phyloP scores from a whole-genome alignment of 2,888 invertebrate genomes.

The Autographa pulchrina region DNA sequence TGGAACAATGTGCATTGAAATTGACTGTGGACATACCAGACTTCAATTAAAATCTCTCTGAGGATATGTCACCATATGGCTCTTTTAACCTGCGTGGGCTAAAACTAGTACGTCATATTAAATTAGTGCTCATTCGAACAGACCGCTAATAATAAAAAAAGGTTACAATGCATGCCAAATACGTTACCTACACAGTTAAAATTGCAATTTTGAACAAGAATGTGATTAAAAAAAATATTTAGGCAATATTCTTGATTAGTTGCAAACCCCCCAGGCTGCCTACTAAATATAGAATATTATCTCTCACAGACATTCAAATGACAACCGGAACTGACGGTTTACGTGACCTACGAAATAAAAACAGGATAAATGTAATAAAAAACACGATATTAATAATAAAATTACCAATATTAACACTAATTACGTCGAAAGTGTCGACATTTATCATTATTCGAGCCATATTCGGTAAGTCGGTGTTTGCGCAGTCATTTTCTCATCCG shows the following conservation, averaged over 20 bases:
- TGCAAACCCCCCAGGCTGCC: neutral
- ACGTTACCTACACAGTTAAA: neutral
- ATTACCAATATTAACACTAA: slow-evolving; percentile 32
- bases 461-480: slow-evolving; percentile 18
- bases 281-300: too few species aligned
- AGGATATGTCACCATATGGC: slow-evolving; percentile 22
- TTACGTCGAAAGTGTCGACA: slow-evolving; percentile 29
- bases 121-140: slow-evolving; percentile 10
- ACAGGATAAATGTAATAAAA: slow-evolving; percentile 18
- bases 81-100: slow-evolving; percentile 49
- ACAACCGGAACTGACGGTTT: neutral
- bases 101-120: slow-evolving; percentile 16
- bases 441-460: slow-evolving; percentile 33
- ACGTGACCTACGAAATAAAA: neutral
- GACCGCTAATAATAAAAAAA: neutral
- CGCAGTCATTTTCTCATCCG: slow-evolving; percentile 49
- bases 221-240: neutral
- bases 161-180: neutral
- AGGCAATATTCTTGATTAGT: neutral
- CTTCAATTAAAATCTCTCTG: slow-evolving; percentile 21
- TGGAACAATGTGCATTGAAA: slow-evolving; percentile 11
- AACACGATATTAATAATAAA: slow-evolving; percentile 22
- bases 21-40: neutral
- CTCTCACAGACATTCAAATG: neutral
- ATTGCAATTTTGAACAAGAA: too few species aligned